These are phyloP conservation scores for Conchocele bisecta DNA, from an alignment of 2,888 invertebrate species.

Conservation along the genomic window DNA sequence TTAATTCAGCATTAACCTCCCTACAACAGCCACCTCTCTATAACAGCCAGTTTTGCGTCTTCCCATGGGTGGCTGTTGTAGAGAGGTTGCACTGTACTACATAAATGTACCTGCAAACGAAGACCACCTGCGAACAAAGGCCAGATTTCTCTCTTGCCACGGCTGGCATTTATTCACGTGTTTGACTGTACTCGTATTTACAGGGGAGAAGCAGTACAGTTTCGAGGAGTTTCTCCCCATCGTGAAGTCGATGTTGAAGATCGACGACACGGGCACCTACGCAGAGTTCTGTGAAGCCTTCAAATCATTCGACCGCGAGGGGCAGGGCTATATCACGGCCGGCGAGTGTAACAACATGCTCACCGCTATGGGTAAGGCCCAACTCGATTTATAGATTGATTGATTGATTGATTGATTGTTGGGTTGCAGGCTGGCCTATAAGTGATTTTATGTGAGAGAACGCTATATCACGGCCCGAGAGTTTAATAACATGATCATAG, in stretches of 20 bases:
- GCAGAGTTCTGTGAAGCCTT: conserved; percentile 99
- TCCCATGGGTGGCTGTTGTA: no score
- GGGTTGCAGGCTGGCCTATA: no score
- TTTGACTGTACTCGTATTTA: no score
- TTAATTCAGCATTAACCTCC: no score
- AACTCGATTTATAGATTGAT: not conserved
- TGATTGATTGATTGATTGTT: no score
- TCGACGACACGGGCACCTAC: conserved; percentile 98
- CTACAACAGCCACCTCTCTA: no score
- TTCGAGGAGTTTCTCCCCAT: conserved; percentile 99
- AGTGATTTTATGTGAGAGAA: not conserved
- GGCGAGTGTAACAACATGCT: conserved; percentile 64
- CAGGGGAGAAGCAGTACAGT: conserved; percentile 92
- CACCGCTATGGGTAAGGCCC: conserved; percentile 58
- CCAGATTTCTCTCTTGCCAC: no score
- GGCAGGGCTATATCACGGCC: conserved; percentile 61
- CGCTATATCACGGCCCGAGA: not conserved
- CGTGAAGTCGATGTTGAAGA: conserved; percentile 97
- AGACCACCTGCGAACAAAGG: no score
- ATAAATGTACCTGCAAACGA: no score
- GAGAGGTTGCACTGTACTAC: no score
- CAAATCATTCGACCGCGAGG: conserved; percentile 90
- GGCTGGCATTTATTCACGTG: no score
- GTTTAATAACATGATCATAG: not conserved
- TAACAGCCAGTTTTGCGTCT: no score